Evolutionary conservation across 1,140 invertebrate species (phyloP).

Genomic region (Cotesia chilonis): DNA sequence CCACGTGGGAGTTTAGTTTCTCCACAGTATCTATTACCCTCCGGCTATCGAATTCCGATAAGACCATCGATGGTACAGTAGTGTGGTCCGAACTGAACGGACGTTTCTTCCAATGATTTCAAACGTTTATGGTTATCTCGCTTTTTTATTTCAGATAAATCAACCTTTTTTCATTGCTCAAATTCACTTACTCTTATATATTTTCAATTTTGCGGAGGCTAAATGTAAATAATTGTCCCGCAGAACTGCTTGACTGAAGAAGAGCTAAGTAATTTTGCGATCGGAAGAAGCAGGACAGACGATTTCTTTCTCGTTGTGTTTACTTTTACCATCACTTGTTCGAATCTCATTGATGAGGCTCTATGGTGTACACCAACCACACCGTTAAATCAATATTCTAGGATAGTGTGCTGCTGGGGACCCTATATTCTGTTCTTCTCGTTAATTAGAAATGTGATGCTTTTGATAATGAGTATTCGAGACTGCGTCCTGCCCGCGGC

Average conservation of each 20-base stretch:
- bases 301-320: not conserved
- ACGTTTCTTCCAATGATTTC: slow-evolving; percentile 48
- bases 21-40: slow-evolving; percentile 35
- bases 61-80: slow-evolving; percentile 45
- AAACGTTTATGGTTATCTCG: slow-evolving; percentile 41
- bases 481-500: slow-evolving; percentile 38
- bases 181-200: not conserved
- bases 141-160: slow-evolving; percentile 27
- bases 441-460: slow-evolving; percentile 59
- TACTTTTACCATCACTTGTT: slow-evolving; percentile 28
- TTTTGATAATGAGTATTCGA: slow-evolving; percentile 54
- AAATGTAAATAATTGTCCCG: slow-evolving; percentile 24
- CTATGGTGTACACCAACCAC: not conserved
- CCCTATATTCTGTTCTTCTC: slow-evolving; percentile 37
- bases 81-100: slow-evolving; percentile 45
- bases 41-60: slow-evolving; percentile 59
- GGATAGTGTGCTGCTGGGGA: not conserved
- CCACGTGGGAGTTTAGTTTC: slow-evolving; percentile 45
- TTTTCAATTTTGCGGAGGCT: slow-evolving; percentile 16
- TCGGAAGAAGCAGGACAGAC: not conserved
- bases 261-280: slow-evolving; percentile 1
- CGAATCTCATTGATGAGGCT: slow-evolving; percentile 17
- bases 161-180: slow-evolving; percentile 21
- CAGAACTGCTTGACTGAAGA: not conserved
- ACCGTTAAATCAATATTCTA: slow-evolving; percentile 14